phyloP scores from a whole-genome alignment of 2,888 invertebrate species.

The Nezara viridula region DNA sequence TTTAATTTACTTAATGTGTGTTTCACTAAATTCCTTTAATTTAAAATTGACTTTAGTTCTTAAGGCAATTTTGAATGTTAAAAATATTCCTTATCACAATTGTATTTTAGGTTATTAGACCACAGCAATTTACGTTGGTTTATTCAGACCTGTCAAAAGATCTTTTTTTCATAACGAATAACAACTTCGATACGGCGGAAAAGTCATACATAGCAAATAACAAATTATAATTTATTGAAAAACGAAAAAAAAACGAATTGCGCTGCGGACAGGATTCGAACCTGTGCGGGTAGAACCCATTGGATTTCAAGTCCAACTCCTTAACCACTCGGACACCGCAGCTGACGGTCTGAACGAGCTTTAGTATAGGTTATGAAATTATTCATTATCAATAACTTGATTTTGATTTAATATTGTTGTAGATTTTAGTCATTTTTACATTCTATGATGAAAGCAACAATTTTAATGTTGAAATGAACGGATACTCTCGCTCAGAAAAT shows the following conservation, averaged over 20 bases:
- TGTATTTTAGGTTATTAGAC: no score
- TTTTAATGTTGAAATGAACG: neutral
- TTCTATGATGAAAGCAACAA: neutral
- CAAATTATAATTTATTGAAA: no score
- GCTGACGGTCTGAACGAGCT: constrained; percentile 65
- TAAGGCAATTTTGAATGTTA: no score
- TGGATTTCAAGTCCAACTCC: constrained; percentile 78
- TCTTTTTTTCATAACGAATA: no score
- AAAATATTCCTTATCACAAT: no score
- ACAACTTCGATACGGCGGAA: no score
- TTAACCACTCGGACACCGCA: constrained; percentile 76
- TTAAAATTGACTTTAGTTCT: no score
- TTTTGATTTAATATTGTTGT: neutral
- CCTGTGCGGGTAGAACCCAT: constrained; percentile 78
- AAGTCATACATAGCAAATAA: no score
- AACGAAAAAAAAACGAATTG: neutral
- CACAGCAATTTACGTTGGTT: no score
- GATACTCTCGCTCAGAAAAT: neutral
- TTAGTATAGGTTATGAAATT: neutral
- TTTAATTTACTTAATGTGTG: no score
- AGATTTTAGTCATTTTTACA: neutral
- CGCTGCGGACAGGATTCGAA: constrained; percentile 70
- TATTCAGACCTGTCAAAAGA: no score
- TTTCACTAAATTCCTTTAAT: no score
- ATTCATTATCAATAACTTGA: neutral